Percentiles rank a stretch among this genome's conserved stretches.
These are phyloP conservation scores for Xenotilapia flavipinnis DNA, from an alignment of 2,113 vertebrate genomes.

Conservation along the genomic window DNA sequence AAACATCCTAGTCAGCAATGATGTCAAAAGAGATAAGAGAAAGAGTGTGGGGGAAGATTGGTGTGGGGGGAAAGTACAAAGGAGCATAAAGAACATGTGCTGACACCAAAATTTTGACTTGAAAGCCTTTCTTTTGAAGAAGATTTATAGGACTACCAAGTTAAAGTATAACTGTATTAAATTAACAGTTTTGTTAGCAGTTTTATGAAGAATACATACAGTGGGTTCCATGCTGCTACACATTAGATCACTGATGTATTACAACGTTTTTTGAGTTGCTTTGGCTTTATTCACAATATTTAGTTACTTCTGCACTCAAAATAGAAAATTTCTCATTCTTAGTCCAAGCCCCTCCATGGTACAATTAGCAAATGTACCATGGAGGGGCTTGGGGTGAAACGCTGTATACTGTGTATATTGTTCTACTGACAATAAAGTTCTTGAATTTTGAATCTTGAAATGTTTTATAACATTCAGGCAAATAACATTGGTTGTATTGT, in stretches of 20 bases:
- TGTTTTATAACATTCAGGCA: not conserved
- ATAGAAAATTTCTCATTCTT: not conserved
- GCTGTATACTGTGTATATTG: not conserved
- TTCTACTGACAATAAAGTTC: not conserved
- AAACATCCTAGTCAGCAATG: slow-evolving; percentile 24
- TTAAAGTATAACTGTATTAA: not conserved
- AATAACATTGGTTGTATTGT: not conserved
- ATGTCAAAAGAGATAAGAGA: slow-evolving; percentile 1
- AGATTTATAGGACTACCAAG: not conserved
- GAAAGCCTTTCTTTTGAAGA: not conserved
- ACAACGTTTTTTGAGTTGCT: not conserved
- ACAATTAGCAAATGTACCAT: not conserved
- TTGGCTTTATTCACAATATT: not conserved
- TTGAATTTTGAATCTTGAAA: not conserved
- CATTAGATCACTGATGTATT: not conserved
- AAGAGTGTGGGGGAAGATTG: not conserved
- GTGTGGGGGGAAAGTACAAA: not conserved
- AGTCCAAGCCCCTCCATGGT: not conserved
- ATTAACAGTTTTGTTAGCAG: not conserved
- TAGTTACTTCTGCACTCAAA: not conserved
- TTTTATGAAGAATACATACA: not conserved
- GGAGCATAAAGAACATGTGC: not conserved
- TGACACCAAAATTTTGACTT: not conserved
- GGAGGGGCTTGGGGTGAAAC: not conserved
- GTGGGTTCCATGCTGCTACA: not conserved